These are phyloP conservation scores for Orientallactaga bullata DNA, from an alignment of 2,113 vertebrate genomes.

Conservation along the genomic window DNA sequence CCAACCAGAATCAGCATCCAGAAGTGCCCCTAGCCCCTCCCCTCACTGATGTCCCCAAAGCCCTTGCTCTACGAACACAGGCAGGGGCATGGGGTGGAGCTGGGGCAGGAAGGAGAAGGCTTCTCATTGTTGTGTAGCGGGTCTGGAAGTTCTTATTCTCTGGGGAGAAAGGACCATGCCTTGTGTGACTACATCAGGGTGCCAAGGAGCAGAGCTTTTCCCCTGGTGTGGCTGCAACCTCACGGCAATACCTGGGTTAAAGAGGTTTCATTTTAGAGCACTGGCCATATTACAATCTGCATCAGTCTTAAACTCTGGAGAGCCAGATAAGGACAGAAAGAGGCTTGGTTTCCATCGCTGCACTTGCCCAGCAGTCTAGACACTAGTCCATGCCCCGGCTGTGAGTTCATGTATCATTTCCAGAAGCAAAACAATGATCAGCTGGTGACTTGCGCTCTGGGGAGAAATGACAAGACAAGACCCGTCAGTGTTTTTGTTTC, in stretches of 20 bases:
- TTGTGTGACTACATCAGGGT: neutral
- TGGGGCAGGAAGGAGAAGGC: neutral
- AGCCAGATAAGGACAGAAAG: neutral
- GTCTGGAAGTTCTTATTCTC: neutral
- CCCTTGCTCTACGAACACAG: fast-evolving
- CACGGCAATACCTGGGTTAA: neutral
- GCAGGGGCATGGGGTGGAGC: too few relatives aligned
- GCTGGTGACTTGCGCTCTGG: neutral
- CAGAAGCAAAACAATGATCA: neutral
- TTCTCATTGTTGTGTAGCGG: neutral
- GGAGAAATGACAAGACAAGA: neutral
- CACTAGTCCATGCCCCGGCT: neutral
- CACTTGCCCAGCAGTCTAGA: neutral
- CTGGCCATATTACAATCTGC: neutral
- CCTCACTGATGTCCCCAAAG: neutral
- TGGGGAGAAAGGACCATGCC: neutral
- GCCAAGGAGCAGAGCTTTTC: neutral
- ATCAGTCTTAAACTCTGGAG: neutral
- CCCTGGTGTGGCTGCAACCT: neutral
- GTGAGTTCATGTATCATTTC: neutral
- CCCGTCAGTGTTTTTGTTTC: neutral
- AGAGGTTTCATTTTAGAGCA: neutral
- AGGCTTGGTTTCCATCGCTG: neutral
- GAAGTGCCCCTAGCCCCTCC: neutral
- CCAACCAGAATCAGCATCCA: neutral